These are phyloP conservation scores for Catharus minimus DNA, from an alignment of 2,113 vertebrate species.

Conservation along the genomic window DNA sequence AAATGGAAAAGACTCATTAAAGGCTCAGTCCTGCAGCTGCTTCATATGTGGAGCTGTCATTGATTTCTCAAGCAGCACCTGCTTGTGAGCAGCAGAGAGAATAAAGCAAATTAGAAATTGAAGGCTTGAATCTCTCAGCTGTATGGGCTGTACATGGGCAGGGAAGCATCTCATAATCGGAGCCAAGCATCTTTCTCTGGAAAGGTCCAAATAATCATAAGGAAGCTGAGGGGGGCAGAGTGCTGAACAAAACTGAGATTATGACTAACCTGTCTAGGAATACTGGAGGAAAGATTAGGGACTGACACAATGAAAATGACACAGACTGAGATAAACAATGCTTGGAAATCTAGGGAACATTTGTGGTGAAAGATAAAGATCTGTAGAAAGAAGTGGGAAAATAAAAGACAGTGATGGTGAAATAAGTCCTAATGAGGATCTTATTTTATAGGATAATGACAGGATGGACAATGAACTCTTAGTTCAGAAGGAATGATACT, in stretches of 20 bases:
- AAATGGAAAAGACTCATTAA: slow-evolving; percentile 24
- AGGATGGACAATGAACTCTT: background rate
- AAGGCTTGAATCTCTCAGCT: background rate
- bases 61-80: slow-evolving; percentile 37
- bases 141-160: background rate
- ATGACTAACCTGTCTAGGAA: background rate
- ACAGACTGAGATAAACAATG: background rate
- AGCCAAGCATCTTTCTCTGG: background rate
- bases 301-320: background rate
- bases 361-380: slow-evolving; percentile 20
- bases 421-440: slow-evolving; percentile 15
- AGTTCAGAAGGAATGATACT: background rate
- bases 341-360: slow-evolving; percentile 5
- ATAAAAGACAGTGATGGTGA: slow-evolving; percentile 23
- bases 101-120: slow-evolving; percentile 37
- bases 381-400: slow-evolving; percentile 29
- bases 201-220: background rate
- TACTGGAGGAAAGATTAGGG: background rate
- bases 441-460: slow-evolving; percentile 15
- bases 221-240: background rate
- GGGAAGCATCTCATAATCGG: background rate
- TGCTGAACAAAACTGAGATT: background rate
- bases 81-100: slow-evolving; percentile 11
- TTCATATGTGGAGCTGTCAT: background rate
- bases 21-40: slow-evolving; percentile 19